These are phyloP conservation scores for Brotula barbata DNA, from an alignment of 2,797 vertebrate genomes.

Conservation along the genomic window DNA sequence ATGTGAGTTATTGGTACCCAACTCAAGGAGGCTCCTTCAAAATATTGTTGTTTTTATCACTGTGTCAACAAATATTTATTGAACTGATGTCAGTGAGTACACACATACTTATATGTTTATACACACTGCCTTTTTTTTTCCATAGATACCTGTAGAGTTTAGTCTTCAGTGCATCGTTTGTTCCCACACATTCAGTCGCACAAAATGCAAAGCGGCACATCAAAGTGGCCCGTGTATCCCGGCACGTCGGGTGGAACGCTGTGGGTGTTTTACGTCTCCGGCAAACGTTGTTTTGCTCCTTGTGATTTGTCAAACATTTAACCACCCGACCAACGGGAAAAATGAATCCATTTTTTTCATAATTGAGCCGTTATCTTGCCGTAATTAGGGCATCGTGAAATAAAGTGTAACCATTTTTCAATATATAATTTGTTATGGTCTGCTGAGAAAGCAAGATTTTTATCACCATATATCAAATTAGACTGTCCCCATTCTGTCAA, in stretches of 20 bases:
- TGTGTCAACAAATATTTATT: slow-evolving; percentile 50
- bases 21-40: slow-evolving; percentile 31
- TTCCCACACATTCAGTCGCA: background rate
- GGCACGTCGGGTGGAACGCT: slow-evolving; percentile 5
- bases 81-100: slow-evolving; percentile 18
- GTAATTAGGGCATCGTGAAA: slow-evolving; percentile 75
- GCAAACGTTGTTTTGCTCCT: slow-evolving; percentile 27
- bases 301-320: slow-evolving; percentile 46
- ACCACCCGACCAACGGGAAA: slow-evolving; percentile 47
- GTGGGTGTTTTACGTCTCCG: background rate
- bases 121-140: slow-evolving; percentile 6
- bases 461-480: slow-evolving; percentile 81
- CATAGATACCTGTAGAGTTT: background rate
- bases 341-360: slow-evolving; percentile 41
- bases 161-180: no score
- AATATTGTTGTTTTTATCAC: slow-evolving; percentile 22
- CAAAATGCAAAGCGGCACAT: slow-evolving; percentile 4
- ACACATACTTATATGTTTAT: no score
- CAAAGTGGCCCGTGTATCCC: slow-evolving; percentile 1
- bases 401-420: slow-evolving; percentile 71
- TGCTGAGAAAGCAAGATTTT: slow-evolving; percentile 77
- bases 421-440: slow-evolving; percentile 70
- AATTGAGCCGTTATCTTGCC: slow-evolving; percentile 65
- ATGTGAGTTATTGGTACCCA: slow-evolving; percentile 23
- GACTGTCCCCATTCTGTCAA: slow-evolving; percentile 82